Evolutionary conservation across 2,888 invertebrate species (phyloP), one percentile per base, ranked within the genome.

Genomic region (Drosophila anomelani): DNA sequence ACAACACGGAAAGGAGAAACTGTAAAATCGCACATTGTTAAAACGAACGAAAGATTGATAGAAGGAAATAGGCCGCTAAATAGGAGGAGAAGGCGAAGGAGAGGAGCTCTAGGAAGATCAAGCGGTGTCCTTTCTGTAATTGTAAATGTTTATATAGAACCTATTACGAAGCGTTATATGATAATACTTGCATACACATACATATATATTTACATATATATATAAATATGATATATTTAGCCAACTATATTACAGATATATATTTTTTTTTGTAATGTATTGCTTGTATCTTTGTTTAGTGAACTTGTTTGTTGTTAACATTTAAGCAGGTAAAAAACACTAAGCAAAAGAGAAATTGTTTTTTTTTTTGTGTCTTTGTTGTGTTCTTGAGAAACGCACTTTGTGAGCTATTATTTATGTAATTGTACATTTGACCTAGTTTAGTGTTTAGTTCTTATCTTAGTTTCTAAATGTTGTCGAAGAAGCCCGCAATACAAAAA

Each of bases 361-460:
- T 41, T 41, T 80, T 80, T 82, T 81, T 67, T 74, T 80, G 23
- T 23, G 23, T 77, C 49, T 41, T 67, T 54, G 59, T 67, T 49
- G 49, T 49, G 49, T 49, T 49, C 49, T 13, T 13, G 29, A 69
- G 38, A 58, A 58, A 61, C 57, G 62, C 59, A 75, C 69, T 57
- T 70, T 67, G 67, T 68, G 75, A 74, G 69, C 69, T 75, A 75
- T 75, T 75, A 75, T 75, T 75, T 75, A 75, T 75, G 73, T 73
- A 75, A 61, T 75, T 75, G 74, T 75, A 75, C 60, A 72, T 76
- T 79, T 67, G 60, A 60, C 67, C 70, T 88, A 84, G 75, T 82
- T 82, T 84, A 83, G 85, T 79, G 85, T 86, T 88, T 84, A 83
- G 85, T 83, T 84, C 67, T 78, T 84, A 88, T 85, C 68, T 80